Evolutionary conservation across 2,888 invertebrate genomes (phyloP).

Genomic region (Nezara viridula): DNA sequence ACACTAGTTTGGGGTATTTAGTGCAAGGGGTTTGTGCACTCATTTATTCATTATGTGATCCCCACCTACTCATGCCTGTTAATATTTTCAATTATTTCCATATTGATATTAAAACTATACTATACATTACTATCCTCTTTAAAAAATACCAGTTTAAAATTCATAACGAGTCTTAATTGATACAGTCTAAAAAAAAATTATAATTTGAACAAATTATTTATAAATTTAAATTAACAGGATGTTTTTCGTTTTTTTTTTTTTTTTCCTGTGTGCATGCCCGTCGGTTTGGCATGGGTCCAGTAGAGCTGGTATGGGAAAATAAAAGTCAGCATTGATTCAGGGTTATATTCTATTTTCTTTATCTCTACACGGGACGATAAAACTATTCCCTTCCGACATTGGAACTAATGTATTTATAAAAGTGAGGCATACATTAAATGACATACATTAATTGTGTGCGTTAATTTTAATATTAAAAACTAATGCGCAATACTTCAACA

Average conservation of each 20-base stretch:
- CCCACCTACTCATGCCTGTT: no score
- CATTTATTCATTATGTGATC: no score
- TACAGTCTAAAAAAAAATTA: neutral
- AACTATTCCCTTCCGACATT: neutral
- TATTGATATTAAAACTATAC: no score
- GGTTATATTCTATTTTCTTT: neutral
- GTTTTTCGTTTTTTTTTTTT: neutral
- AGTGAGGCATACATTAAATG: no score
- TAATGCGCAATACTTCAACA: no score
- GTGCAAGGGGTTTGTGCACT: no score
- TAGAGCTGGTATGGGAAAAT: slow-evolving; percentile 16
- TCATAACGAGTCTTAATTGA: neutral
- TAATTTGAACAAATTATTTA: slow-evolving; percentile 24
- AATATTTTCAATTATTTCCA: no score
- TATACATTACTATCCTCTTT: no score
- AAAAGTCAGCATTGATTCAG: slow-evolving; percentile 3
- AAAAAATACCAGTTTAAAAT: neutral
- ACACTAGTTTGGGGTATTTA: no score
- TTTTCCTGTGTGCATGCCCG: neutral
- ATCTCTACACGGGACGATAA: neutral
- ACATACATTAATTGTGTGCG: no score
- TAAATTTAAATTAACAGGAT: slow-evolving; percentile 34
- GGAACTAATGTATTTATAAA: neutral
- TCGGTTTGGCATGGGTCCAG: slow-evolving; percentile 21
- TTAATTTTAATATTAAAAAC: no score